These are phyloP conservation scores for Hypena proboscidalis DNA, from an alignment of 2,888 invertebrate species.

Conservation along the genomic window DNA sequence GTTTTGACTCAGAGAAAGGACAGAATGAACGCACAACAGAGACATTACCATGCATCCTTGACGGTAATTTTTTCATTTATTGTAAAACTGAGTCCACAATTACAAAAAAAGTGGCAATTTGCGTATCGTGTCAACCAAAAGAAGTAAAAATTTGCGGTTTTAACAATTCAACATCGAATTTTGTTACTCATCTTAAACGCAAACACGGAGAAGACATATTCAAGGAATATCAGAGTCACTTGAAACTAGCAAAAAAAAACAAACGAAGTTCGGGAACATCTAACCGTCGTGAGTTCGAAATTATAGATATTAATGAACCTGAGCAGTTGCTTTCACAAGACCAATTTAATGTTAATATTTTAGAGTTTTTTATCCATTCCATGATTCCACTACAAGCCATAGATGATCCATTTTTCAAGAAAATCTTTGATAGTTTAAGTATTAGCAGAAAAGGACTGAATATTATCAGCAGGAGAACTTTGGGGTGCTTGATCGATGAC, in stretches of 20 bases:
- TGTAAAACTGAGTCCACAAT: too few species aligned
- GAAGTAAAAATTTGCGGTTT: too few species aligned
- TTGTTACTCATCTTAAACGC: slow-evolving; percentile 10
- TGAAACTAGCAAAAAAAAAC: not conserved
- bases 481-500: slow-evolving; percentile 8
- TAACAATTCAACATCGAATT: slow-evolving; percentile 3
- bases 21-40: too few species aligned
- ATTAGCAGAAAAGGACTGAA: slow-evolving; percentile 1
- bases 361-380: slow-evolving; percentile 2
- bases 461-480: slow-evolving; percentile 9
- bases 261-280: not conserved
- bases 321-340: not conserved
- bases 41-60: too few species aligned
- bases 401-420: not conserved
- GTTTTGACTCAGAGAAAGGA: too few species aligned
- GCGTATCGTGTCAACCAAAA: too few species aligned
- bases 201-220: slow-evolving; percentile 9
- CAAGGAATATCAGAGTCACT: slow-evolving; percentile 5
- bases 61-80: too few species aligned
- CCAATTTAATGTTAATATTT: not conserved
- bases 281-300: too few species aligned
- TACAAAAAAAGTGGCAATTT: too few species aligned
- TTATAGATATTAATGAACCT: too few species aligned
- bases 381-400: slow-evolving; percentile 7
- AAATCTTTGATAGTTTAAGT: not conserved